Evolutionary conservation across 2,888 invertebrate species (phyloP).

Genomic region (Tromatobia lineatoria): DNA sequence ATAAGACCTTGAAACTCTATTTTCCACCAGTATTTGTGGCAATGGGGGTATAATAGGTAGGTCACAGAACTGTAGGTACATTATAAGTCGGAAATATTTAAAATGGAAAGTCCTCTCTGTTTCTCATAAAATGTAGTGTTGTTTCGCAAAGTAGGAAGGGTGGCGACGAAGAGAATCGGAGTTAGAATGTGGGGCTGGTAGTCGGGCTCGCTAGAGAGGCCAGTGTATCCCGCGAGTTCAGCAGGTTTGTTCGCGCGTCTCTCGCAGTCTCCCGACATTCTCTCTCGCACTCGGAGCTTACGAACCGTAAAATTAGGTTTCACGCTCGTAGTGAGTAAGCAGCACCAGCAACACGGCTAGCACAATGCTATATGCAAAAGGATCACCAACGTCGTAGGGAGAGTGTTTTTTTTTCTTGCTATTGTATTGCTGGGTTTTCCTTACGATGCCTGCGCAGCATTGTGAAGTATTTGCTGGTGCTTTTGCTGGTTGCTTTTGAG

Average conservation of each 20-base stretch:
- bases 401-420: slow-evolving; percentile 36
- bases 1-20: neutral
- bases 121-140: slow-evolving; percentile 53
- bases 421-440: slow-evolving; percentile 52
- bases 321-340: slow-evolving; percentile 68
- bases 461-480: slow-evolving; percentile 37
- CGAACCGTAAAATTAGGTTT: slow-evolving; percentile 76
- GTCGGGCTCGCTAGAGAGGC: slow-evolving; percentile 41
- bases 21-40: neutral
- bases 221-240: slow-evolving; percentile 68
- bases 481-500: no score
- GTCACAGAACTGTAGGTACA: neutral
- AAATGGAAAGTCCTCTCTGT: slow-evolving; percentile 21
- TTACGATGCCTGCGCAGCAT: slow-evolving; percentile 56
- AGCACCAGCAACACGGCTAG: slow-evolving; percentile 29
- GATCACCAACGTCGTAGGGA: slow-evolving; percentile 44
- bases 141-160: slow-evolving; percentile 43
- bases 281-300: slow-evolving; percentile 69
- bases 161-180: slow-evolving; percentile 49
- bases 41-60: neutral
- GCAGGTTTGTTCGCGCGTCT: slow-evolving; percentile 69
- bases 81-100: slow-evolving; percentile 23
- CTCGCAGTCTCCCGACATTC: slow-evolving; percentile 42
- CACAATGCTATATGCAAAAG: slow-evolving; percentile 37
- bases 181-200: slow-evolving; percentile 52